Percentiles rank a stretch among this genome's conserved stretches.
Evolutionary conservation across 1,140 invertebrate genomes (phyloP).

Genomic region (Heliconius himera): DNA sequence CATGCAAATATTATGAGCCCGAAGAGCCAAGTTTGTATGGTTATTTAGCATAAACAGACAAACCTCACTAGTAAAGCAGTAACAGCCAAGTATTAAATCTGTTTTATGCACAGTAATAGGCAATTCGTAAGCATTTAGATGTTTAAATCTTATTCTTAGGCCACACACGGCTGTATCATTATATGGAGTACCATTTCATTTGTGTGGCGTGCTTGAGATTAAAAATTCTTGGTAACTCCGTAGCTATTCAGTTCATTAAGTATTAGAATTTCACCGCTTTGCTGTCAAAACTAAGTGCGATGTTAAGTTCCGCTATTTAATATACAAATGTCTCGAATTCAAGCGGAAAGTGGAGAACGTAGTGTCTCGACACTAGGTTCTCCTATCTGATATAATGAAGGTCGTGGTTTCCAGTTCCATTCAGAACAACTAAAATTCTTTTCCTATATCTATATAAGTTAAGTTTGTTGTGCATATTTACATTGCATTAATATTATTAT

Average conservation of each 20-base stretch:
- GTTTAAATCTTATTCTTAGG: conserved; percentile 35
- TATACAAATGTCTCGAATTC: too few species aligned
- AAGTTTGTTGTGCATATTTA: neutral
- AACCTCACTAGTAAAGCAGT: conserved; percentile 34
- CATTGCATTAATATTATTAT: neutral
- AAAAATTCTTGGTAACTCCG: too few species aligned
- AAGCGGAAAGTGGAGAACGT: too few species aligned
- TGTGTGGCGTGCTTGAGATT: neutral
- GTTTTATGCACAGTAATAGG: conserved; percentile 45
- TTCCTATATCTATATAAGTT: conserved; percentile 1
- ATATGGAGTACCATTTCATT: neutral
- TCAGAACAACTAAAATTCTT: too few species aligned
- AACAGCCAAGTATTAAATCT: conserved; percentile 39
- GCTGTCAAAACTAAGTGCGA: too few species aligned
- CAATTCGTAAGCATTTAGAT: conserved; percentile 45
- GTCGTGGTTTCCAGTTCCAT: too few species aligned
- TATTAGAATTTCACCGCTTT: too few species aligned
- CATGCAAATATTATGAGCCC: conserved; percentile 54
- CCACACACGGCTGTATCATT: conserved; percentile 35
- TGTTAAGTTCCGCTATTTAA: too few species aligned
- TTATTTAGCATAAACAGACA: conserved; percentile 61
- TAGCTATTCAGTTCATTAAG: too few species aligned
- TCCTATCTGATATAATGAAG: too few species aligned
- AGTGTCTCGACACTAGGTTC: neutral
- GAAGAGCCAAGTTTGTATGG: conserved; percentile 52